Evolutionary conservation across 2,113 vertebrate species (phyloP), one percentile per base, ranked within the genome.

Genomic region (Enhydra lutris): DNA sequence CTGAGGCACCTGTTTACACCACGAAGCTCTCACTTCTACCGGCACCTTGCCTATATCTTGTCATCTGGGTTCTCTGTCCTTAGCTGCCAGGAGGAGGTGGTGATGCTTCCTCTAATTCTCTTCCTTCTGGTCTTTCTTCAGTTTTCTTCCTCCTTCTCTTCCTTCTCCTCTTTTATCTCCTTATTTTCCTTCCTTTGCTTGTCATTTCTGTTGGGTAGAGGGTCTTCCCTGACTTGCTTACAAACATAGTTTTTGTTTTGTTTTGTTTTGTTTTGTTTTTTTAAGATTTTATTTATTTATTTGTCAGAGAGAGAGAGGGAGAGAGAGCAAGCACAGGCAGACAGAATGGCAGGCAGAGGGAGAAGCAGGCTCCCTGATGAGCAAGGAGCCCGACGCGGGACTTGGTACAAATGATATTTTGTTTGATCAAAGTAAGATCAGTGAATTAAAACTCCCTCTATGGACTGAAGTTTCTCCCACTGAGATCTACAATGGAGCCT

Each of bases 181-280:
- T 83, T 92, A 24, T 65, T 42, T 34, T 87, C 14, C 63, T 87
- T 47, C 15, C 42, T 95, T 79, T 96, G 55, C n/a, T 82, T 81
- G 79, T 34, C 74, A 83, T 71, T 57, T 76, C 80, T 31, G n/a
- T 83, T 97, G 82, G 39, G 3, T 31, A 50, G 10, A 29, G 9
- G 14, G 2, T 91, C 34, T 83, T 89, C 65, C 39, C 34, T 91
- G 52, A 34, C 69, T 93, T 87, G 36, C 50, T 80, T 29, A 85
- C 1, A 95, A 61, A 31, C 50, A 76, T 17, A n/a, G 31, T 55
- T 69, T 24, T 73, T 86, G 97, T 73, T 91, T 57, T 17, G 3
- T n/a, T n/a, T n/a, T n/a, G n/a, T n/a, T n/a, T n/a, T n/a, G n/a
- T n/a, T n/a, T n/a, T n/a, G n/a, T n/a, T n/a, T n/a, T n/a, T n/a